These are phyloP conservation scores for Trachymyrmex cornetzi DNA, from an alignment of 1,140 invertebrate genomes.

Conservation along the genomic window DNA sequence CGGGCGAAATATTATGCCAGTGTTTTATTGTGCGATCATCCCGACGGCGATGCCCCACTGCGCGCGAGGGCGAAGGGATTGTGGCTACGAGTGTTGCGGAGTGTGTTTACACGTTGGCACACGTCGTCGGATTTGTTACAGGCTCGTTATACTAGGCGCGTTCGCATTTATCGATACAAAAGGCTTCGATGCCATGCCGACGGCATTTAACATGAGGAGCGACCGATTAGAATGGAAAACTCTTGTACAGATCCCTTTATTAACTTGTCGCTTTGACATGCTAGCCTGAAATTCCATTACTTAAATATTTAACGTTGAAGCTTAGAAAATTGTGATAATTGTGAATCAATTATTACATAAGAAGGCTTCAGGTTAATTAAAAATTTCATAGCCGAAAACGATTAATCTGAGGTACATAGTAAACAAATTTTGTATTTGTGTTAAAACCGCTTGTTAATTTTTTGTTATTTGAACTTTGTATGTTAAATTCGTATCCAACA, in stretches of 20 bases:
- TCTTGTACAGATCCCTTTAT: not conserved
- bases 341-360: not conserved
- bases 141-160: constrained; percentile 60
- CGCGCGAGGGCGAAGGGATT: constrained; percentile 66
- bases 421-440: too few relatives aligned
- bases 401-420: too few relatives aligned
- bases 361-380: not conserved
- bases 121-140: constrained; percentile 72
- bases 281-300: not conserved
- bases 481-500: too few relatives aligned
- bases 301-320: not conserved
- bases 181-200: not conserved
- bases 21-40: constrained; percentile 85
- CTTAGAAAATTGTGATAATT: not conserved
- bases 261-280: not conserved
- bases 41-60: constrained; percentile 71
- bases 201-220: not conserved
- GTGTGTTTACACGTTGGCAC: constrained; percentile 73
- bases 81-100: constrained; percentile 66
- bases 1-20: constrained; percentile 82
- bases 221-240: not conserved
- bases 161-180: not conserved
- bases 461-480: too few relatives aligned
- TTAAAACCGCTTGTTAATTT: too few relatives aligned
- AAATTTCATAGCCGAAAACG: too few relatives aligned